Base-by-base conservation (phyloP, 2,888 invertebrate genomes). In the Melipona beecheii region DNA sequence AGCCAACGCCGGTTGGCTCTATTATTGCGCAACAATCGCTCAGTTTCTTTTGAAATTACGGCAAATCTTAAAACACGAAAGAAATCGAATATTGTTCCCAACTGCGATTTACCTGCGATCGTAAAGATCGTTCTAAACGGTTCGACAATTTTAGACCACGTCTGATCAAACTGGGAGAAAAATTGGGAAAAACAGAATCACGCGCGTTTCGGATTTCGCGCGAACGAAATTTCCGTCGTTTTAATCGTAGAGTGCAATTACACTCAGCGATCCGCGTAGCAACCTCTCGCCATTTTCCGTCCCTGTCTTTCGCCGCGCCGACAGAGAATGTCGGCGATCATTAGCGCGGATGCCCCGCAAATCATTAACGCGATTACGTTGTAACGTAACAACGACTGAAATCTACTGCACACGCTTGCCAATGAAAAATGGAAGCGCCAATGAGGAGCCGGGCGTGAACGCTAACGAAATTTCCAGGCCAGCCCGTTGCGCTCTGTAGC, bases 311-410 rank as follows among this genome's bases (percentile, higher is more conserved):
- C 68, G 5, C 9, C 24, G 50, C 69, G 68, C 66, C 70, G 31
- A 31, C 31, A 65, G 78, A 84, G 82, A 82, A 84, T 82, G 54
- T 69, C 70, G 83, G 65, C 75, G 87, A 91, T 91, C 90, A 87
- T 91, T 89, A 91, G 90, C 85, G 88, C 72, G 84, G 86, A 86
- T 89, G 85, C 79, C 80, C 80, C 72, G 86, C 77, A 88, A 91
- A 91, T 91, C 89, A 89, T 90, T 91, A 88, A 87, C 82, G 85
- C 84, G 87, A 88, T 91, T 90, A 91, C 77, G 80, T 70, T 70
- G 75, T 73, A 78, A 74, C 74, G 78, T 76, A 86, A 74, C 81
- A 76, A 83, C 83, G 78, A 82, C 68, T 80, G 78, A 87, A 88
- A 88, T 79, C 75, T 86, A 89, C 86, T 84, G 81, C 66, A 65